These are phyloP conservation scores for Halisarca cf. caerulea DNA, from an alignment of 37 sponge, comb jelly and placozoan genomes.

Conservation along the genomic window DNA sequence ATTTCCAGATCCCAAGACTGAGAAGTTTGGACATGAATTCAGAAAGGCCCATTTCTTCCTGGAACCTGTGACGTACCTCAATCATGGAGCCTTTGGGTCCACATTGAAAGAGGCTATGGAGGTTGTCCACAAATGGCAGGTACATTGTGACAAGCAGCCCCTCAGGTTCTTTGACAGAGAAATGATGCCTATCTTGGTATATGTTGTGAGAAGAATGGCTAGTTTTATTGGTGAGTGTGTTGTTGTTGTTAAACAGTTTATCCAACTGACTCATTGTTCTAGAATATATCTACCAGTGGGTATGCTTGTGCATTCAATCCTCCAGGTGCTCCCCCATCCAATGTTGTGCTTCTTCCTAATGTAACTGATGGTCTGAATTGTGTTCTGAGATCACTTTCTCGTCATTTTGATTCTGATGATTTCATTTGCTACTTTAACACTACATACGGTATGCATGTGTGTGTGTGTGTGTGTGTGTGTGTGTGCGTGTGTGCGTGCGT, in stretches of 20 bases:
- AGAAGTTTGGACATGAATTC: slow-evolving; percentile 28
- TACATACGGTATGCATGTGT: slow-evolving; percentile 65
- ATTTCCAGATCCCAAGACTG: slow-evolving; percentile 33
- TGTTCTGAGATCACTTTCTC: slow-evolving; percentile 55
- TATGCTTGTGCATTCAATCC: no score
- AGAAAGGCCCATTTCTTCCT: slow-evolving; percentile 41
- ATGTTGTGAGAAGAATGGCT: slow-evolving; percentile 55
- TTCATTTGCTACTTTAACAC: slow-evolving; percentile 60
- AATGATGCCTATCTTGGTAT: slow-evolving; percentile 63
- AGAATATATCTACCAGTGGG: no score
- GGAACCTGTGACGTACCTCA: slow-evolving; percentile 58
- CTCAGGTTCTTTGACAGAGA: slow-evolving; percentile 79
- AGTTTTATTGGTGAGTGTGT: slow-evolving; percentile 71
- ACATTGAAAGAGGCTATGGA: slow-evolving; percentile 59
- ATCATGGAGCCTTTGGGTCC: slow-evolving; percentile 91
- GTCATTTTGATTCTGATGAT: slow-evolving; percentile 56
- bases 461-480: not conserved
- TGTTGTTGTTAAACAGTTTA: no score
- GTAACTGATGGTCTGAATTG: slow-evolving; percentile 66
- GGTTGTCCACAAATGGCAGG: slow-evolving; percentile 56
- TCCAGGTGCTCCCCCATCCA: no score
- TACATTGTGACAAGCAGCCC: slow-evolving; percentile 78
- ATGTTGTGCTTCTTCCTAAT: slow-evolving; percentile 70
- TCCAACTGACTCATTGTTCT: no score
- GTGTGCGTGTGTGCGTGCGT: not conserved